These are phyloP conservation scores for Microplitis demolitor DNA, from an alignment of 1,140 invertebrate species.

Conservation along the genomic window DNA sequence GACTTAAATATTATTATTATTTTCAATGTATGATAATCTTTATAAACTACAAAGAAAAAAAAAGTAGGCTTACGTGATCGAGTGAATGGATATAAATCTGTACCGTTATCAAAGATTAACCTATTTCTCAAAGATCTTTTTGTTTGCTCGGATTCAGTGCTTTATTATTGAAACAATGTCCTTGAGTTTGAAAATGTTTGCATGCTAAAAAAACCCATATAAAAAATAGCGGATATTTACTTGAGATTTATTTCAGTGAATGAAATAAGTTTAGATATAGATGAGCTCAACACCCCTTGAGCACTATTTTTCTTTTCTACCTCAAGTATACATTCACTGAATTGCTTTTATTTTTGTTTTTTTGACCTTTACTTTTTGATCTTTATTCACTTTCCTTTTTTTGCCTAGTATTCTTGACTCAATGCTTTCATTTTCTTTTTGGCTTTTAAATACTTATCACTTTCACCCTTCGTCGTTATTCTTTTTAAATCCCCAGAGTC, in stretches of 20 bases:
- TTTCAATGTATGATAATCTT: not conserved
- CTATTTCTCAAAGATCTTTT: not conserved
- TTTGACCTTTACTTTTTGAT: not conserved
- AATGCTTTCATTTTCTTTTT: not conserved
- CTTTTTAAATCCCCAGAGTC: not conserved
- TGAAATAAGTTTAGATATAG: constrained; percentile 19
- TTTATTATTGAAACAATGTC: not conserved
- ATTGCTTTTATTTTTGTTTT: not conserved
- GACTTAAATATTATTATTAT: too few relatives aligned
- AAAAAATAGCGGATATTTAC: constrained; percentile 43
- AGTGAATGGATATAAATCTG: not conserved
- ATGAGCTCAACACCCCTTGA: constrained; percentile 26
- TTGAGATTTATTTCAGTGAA: constrained; percentile 36
- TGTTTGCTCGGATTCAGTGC: too few relatives aligned
- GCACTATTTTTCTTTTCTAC: constrained; percentile 38
- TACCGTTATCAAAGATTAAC: not conserved
- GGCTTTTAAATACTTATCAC: not conserved
- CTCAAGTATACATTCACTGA: not conserved
- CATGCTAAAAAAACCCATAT: constrained; percentile 21
- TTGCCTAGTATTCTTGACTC: not conserved
- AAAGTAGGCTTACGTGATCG: too few relatives aligned
- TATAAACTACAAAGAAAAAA: too few relatives aligned
- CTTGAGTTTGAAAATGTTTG: constrained; percentile 24
- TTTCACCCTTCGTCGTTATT: not conserved
- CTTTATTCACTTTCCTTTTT: not conserved